Evolutionary conservation across 2,113 vertebrate species (phyloP).

Genomic region (Limnothrissa miodon): DNA sequence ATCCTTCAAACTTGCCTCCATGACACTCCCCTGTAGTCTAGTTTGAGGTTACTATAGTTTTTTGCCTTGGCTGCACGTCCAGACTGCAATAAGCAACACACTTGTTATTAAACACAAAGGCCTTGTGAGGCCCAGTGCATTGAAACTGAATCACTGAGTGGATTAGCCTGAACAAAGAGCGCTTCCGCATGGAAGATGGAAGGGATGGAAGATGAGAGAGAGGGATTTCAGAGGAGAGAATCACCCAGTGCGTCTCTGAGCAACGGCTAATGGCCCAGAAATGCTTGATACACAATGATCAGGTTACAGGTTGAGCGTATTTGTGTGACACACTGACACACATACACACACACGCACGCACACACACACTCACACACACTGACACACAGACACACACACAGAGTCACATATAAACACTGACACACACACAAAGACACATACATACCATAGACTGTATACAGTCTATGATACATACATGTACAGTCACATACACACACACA

Average conservation of each 20-base stretch:
- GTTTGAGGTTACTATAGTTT: slow-evolving; percentile 50
- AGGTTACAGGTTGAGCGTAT: not conserved
- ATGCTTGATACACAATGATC: not conserved
- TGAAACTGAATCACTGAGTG: not conserved
- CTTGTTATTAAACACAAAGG: not conserved
- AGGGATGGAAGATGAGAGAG: not conserved
- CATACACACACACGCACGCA: not conserved
- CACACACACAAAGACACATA: not conserved
- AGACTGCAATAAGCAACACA: slow-evolving; percentile 60
- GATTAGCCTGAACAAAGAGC: not conserved
- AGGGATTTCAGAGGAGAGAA: not conserved
- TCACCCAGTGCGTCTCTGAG: not conserved
- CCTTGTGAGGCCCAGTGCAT: not conserved
- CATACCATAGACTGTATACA: too few relatives aligned
- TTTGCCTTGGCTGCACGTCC: slow-evolving; percentile 73
- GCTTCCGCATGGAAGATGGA: not conserved
- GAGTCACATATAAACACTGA: not conserved
- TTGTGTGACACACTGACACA: not conserved
- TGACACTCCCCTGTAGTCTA: slow-evolving; percentile 78
- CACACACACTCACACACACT: not conserved
- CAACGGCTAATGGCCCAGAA: not conserved
- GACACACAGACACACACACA: too few relatives aligned
- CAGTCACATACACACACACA: not conserved
- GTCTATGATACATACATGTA: too few relatives aligned
- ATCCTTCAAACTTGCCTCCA: slow-evolving; percentile 79